These are phyloP conservation scores for Dexiosoma caninum DNA, from an alignment of 2,888 invertebrate species.

Conservation along the genomic window DNA sequence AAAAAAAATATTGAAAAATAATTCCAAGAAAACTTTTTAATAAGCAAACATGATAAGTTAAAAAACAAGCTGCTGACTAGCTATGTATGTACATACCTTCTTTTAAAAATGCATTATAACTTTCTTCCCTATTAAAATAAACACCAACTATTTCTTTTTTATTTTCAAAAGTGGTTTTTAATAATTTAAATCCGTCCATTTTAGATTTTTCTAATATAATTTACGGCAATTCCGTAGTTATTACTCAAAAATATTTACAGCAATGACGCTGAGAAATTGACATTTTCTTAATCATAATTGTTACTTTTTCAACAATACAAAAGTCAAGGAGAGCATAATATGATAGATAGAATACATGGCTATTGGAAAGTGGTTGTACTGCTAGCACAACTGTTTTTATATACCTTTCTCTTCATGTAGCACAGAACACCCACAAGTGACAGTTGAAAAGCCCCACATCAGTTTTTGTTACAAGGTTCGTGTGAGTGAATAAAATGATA, in stretches of 20 bases:
- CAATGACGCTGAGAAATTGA: neutral
- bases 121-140: constrained; percentile 27
- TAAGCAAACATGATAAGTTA: neutral
- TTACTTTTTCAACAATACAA: constrained; percentile 24
- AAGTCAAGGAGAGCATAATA: constrained; percentile 36
- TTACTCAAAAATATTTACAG: neutral
- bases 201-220: neutral
- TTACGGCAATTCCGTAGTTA: neutral
- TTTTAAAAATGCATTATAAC: constrained; percentile 27
- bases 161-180: constrained; percentile 47
- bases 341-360: constrained; percentile 1
- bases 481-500: too few relatives aligned
- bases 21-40: neutral
- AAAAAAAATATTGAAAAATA: neutral
- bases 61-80: too few relatives aligned
- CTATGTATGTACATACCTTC: too few relatives aligned
- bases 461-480: too few relatives aligned
- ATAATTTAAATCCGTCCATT: constrained; percentile 43
- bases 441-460: too few relatives aligned
- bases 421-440: too few relatives aligned
- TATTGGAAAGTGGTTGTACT: neutral
- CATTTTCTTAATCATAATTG: constrained; percentile 22
- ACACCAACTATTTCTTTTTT: constrained; percentile 45
- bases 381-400: neutral
- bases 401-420: neutral